A percentile compares a stretch with the other conserved stretches of the same genome.
Evolutionary conservation across 1,140 invertebrate species (phyloP).

Genomic region (Druon quercuslanigerum): DNA sequence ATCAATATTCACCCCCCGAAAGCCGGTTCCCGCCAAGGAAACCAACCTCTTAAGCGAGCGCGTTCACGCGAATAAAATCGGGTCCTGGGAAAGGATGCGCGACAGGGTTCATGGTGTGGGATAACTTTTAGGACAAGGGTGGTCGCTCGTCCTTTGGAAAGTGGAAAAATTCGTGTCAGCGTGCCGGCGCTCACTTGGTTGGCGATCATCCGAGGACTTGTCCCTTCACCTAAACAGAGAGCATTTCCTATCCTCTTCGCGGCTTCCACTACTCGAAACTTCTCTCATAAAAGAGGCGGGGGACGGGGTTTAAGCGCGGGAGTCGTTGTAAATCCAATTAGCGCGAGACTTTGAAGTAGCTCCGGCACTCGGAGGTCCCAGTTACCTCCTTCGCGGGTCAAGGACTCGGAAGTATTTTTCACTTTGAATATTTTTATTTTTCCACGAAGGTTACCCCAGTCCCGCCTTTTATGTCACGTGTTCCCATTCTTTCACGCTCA

Average conservation of each 20-base stretch:
- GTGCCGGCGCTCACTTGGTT: background rate
- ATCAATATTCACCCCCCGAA: constrained; percentile 62
- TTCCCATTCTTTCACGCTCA: background rate
- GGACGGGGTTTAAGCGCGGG: constrained; percentile 35
- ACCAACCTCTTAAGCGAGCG: constrained; percentile 53
- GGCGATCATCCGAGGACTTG: constrained; percentile 13
- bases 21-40: constrained; percentile 43
- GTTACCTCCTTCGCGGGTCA: constrained; percentile 52
- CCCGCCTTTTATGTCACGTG: background rate
- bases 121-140: background rate
- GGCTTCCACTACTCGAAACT: constrained; percentile 42
- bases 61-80: constrained; percentile 56
- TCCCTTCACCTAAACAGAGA: constrained; percentile 15
- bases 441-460: constrained; percentile 16
- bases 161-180: constrained; percentile 33
- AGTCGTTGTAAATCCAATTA: constrained; percentile 62
- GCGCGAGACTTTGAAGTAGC: constrained; percentile 53
- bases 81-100: constrained; percentile 28
- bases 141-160: constrained; percentile 9
- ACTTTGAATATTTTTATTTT: constrained; percentile 46
- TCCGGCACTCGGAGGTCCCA: constrained; percentile 39
- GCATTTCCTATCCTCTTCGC: constrained; percentile 32
- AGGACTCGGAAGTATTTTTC: constrained; percentile 50
- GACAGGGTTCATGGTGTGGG: background rate
- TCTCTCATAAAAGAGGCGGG: constrained; percentile 36